Evolutionary conservation across 2,797 vertebrate species (phyloP), one percentile per base, ranked within the genome.

Genomic region (Gadopsis marmoratus): DNA sequence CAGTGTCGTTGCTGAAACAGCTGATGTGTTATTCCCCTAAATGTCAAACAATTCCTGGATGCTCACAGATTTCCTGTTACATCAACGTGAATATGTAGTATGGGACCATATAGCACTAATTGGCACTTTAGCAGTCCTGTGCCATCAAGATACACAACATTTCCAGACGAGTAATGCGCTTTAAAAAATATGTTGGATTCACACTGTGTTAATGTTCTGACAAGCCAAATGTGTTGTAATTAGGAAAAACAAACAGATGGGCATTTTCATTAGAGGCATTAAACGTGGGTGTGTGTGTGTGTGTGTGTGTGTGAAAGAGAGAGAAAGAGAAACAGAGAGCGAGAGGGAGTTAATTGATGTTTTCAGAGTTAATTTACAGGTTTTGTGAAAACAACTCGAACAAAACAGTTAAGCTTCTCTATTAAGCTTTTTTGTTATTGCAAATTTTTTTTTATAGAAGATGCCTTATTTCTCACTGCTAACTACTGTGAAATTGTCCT

Each of bases 191-290:
- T 86, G 86, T 74, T 81, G 68, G 70, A 78, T 81, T 84, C 74
- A 85, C 5, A 48, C 89, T 85, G 88, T 53, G 82, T 81, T 90
- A 83, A 87, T 90, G 80, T 83, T 86, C 82, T 86, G 81, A 89
- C 73, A 82, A 88, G 85, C 82, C 79, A 90, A 92, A 89, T 87
- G 86, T 80, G 70, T 69, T 73, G 74, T 81, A 85, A 89, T 89
- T 91, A 88, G 74, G 79, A 87, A 80, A 90, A 84, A 81, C 81
- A 85, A 91, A 85, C 90, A 91, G 90, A 90, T 89, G 89, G 86
- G 63, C 62, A 80, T 81, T 87, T 91, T 90, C 80, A 88, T 89
- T 78, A 83, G 51, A 81, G 78, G 70, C 33, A 43, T 76, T 79
- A 53, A 33, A 69, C 1, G 77, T 80, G 83, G 0, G 83, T 29